These are phyloP conservation scores for Centruroides sculpturatus DNA, from an alignment of 1,140 invertebrate genomes.

Conservation along the genomic window DNA sequence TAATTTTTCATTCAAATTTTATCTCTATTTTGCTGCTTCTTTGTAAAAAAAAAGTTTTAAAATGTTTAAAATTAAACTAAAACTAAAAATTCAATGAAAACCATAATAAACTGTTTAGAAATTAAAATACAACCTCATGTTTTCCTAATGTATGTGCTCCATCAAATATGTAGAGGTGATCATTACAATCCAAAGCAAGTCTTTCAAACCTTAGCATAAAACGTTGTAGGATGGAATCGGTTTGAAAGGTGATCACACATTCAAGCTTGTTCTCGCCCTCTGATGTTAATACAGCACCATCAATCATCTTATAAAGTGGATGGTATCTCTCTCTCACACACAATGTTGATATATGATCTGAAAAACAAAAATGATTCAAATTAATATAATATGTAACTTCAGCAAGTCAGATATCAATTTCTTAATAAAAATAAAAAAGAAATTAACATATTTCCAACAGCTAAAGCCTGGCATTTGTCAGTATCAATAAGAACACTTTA, in stretches of 20 bases:
- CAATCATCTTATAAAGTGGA: slow-evolving; percentile 65
- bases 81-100: too few species aligned
- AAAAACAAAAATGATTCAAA: slow-evolving; percentile 1
- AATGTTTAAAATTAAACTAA: too few species aligned
- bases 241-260: slow-evolving; percentile 82
- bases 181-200: slow-evolving; percentile 74
- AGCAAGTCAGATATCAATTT: not conserved
- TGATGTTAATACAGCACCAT: slow-evolving; percentile 73
- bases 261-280: slow-evolving; percentile 76
- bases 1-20: too few species aligned
- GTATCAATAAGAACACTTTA: too few species aligned
- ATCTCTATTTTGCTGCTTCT: too few species aligned
- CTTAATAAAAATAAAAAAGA: too few species aligned
- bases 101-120: too few species aligned
- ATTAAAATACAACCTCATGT: slow-evolving; percentile 48
- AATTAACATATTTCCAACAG: too few species aligned
- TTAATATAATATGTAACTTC: not conserved
- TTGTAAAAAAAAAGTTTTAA: too few species aligned
- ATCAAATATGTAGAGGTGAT: slow-evolving; percentile 82
- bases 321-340: slow-evolving; percentile 16
- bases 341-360: slow-evolving; percentile 20
- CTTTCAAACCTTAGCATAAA: slow-evolving; percentile 81
- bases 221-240: slow-evolving; percentile 76
- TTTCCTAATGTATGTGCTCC: slow-evolving; percentile 71
- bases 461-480: too few species aligned